Conservation (phyloP, 2,113 vertebrate genomes). For the western clawed frog (Xenopus tropicalis) region UCB_Xtro_10.0 CM004445.2:34704001-34704500, state of each 20-base stretch:
- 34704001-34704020: conserved; percentile 71
- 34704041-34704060: conserved; percentile 78
- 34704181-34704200: conserved; percentile 43
- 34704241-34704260: conserved; percentile 24
- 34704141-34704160: conserved; percentile 51
- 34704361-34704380: conserved; percentile 32
- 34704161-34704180: conserved; percentile 54
- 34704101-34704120: conserved; percentile 58
- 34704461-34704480: conserved; percentile 14
- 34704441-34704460: conserved; percentile 40
- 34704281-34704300: conserved; percentile 40
- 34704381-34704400: conserved; percentile 36
- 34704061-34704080: conserved; percentile 69
- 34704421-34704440: conserved; percentile 41
- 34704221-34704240: conserved; percentile 45
- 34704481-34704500: conserved; percentile 2
- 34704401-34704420: conserved; percentile 44
- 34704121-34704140: conserved; percentile 58
- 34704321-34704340: conserved; percentile 41
- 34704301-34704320: conserved; percentile 42
- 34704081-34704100: conserved; percentile 64
- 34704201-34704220: conserved; percentile 48
- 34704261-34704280: conserved; percentile 35
- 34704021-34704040: conserved; percentile 75
- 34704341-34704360: conserved; percentile 29